phyloP scores from a whole-genome alignment of 2,888 invertebrate species.

The Rhamphomyia laevipes region DNA sequence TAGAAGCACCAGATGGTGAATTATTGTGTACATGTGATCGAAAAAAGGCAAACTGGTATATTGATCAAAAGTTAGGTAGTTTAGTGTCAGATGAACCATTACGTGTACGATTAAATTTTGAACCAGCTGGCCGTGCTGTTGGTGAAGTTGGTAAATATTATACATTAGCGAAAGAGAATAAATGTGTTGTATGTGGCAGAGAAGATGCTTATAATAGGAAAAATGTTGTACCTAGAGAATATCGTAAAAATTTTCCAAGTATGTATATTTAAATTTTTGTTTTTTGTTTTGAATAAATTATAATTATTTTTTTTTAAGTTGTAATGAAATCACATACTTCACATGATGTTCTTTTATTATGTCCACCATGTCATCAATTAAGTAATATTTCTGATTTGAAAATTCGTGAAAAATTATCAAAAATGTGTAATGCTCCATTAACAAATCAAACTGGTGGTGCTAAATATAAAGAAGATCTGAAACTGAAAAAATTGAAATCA shows the following conservation, averaged over 20 bases:
- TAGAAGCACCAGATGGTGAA: constrained; percentile 68
- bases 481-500: constrained; percentile 42
- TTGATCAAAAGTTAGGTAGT: constrained; percentile 41
- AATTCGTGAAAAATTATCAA: constrained; percentile 47
- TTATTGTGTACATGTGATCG: constrained; percentile 61
- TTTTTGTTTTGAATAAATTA: constrained; percentile 1
- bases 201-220: constrained; percentile 58
- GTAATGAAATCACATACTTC: constrained; percentile 70
- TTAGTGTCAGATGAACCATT: constrained; percentile 40
- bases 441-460: constrained; percentile 25
- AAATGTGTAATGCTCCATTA: constrained; percentile 52
- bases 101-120: constrained; percentile 61
- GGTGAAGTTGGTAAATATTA: constrained; percentile 63
- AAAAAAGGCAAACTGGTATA: constrained; percentile 61
- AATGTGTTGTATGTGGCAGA: constrained; percentile 68
- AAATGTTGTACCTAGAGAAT: constrained; percentile 73
- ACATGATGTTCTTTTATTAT: constrained; percentile 67
- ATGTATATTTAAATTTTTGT: constrained; percentile 14
- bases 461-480: constrained; percentile 34
- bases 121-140: constrained; percentile 61
- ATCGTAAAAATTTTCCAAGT: constrained; percentile 64
- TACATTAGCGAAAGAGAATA: constrained; percentile 56
- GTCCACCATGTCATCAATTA: constrained; percentile 55
- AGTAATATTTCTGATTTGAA: constrained; percentile 53
- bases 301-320: constrained; percentile 36